phyloP scores from a whole-genome alignment of 2,113 vertebrate species.

The Planiliza haematocheilus region DNA sequence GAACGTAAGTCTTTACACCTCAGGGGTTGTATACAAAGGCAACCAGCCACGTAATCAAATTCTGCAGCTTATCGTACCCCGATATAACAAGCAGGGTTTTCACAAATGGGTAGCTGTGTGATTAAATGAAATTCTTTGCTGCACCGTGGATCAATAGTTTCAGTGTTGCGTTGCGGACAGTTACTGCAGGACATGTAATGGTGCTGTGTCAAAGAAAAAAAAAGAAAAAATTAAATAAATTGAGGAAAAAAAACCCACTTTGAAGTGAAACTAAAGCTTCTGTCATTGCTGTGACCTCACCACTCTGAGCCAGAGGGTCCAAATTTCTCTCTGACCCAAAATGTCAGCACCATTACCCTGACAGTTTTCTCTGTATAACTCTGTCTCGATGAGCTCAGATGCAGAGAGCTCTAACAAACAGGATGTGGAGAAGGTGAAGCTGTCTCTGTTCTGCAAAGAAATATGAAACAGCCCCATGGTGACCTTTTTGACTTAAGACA shows the following conservation, averaged over 20 bases:
- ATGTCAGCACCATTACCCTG: conserved; percentile 50
- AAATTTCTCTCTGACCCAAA: conserved; percentile 60
- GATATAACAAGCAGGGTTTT: conserved; percentile 60
- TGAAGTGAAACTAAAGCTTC: conserved; percentile 49
- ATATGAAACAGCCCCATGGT: conserved; percentile 28
- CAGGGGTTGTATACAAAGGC: conserved; percentile 42
- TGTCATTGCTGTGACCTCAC: conserved; percentile 50
- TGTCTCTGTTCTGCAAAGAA: conserved; percentile 29
- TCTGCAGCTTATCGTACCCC: conserved; percentile 62
- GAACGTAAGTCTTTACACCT: conserved; percentile 88
- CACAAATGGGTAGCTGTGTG: conserved; percentile 60
- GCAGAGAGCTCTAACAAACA: conserved; percentile 43
- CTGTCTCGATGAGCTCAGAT: conserved; percentile 33
- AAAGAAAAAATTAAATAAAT: conserved; percentile 14
- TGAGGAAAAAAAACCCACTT: background rate
- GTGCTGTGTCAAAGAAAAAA: conserved; percentile 47
- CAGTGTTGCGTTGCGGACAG: conserved; percentile 44
- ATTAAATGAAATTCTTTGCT: conserved; percentile 56
- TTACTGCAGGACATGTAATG: conserved; percentile 61
- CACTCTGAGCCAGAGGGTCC: conserved; percentile 46
- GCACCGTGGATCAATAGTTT: conserved; percentile 60
- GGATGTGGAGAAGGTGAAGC: conserved; percentile 22
- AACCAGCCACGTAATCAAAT: conserved; percentile 65
- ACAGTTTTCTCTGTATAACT: conserved; percentile 40
- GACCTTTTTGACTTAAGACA: conserved; percentile 22